phyloP scores from a whole-genome alignment of 1,140 invertebrate genomes.

The Vanessa atalanta region DNA sequence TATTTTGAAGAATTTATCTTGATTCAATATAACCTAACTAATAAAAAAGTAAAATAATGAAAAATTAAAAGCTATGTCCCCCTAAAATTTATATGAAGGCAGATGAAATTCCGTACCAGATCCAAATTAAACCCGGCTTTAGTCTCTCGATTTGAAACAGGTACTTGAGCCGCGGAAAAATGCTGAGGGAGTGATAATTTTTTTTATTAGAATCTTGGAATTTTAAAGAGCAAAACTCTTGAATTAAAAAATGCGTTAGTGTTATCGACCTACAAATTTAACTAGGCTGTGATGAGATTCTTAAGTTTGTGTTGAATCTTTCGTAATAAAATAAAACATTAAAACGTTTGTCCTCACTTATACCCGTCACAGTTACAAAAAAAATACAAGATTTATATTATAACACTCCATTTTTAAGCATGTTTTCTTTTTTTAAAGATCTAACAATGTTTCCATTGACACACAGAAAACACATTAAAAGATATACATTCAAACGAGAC shows the following conservation, averaged over 20 bases:
- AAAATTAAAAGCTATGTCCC: slow-evolving; percentile 4
- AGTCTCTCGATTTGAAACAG: slow-evolving; percentile 31
- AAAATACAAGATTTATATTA: too few species aligned
- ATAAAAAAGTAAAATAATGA: not conserved
- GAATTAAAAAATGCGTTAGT: slow-evolving; percentile 26
- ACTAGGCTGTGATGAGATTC: slow-evolving; percentile 17
- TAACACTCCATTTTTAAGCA: too few species aligned
- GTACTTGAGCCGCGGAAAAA: slow-evolving; percentile 30
- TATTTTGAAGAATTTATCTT: too few species aligned
- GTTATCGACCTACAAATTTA: slow-evolving; percentile 29
- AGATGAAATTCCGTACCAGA: slow-evolving; percentile 32
- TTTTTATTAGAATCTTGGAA: slow-evolving; percentile 35
- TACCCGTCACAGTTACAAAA: too few species aligned
- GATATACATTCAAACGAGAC: too few species aligned
- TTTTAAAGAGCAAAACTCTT: slow-evolving; percentile 33
- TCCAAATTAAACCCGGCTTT: slow-evolving; percentile 34
- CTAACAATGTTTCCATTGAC: too few species aligned
- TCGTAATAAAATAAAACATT: not conserved
- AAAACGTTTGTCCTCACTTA: not conserved
- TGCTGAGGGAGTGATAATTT: slow-evolving; percentile 28
- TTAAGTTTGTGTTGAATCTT: slow-evolving; percentile 7
- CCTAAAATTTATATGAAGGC: slow-evolving; percentile 23
- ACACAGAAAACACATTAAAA: too few species aligned
- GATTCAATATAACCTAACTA: too few species aligned
- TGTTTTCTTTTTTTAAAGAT: too few species aligned